phyloP scores from a whole-genome alignment of 2,888 invertebrate species.

The Eupithecia subfuscata region DNA sequence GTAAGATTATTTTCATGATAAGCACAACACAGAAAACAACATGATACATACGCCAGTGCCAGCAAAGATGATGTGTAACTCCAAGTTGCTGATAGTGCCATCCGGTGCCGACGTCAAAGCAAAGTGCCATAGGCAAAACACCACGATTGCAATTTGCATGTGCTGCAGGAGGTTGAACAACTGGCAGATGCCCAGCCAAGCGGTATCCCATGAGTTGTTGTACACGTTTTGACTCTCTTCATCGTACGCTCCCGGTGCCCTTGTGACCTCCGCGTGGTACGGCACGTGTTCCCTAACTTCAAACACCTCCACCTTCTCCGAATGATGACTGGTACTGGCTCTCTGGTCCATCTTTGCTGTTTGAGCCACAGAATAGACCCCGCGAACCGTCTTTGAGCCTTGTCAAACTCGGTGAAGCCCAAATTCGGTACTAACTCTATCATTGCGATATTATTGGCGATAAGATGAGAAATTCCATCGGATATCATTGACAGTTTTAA shows the following conservation, averaged over 20 bases:
- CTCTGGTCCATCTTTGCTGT: slow-evolving; percentile 67
- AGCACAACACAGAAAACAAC: background rate
- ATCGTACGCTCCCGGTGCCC: slow-evolving; percentile 72
- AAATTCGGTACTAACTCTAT: slow-evolving; percentile 54
- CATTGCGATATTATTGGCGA: slow-evolving; percentile 54
- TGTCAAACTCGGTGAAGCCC: slow-evolving; percentile 31
- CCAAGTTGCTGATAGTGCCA: slow-evolving; percentile 73
- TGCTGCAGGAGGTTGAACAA: slow-evolving; percentile 76
- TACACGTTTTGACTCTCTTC: slow-evolving; percentile 71
- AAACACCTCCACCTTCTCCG: slow-evolving; percentile 75
- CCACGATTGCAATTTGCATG: slow-evolving; percentile 76
- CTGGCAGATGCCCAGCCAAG: slow-evolving; percentile 75
- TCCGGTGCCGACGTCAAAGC: slow-evolving; percentile 71
- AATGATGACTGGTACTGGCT: slow-evolving; percentile 75
- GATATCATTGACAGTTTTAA: slow-evolving; percentile 73
- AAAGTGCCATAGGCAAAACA: slow-evolving; percentile 76
- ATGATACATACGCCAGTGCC: slow-evolving; percentile 77
- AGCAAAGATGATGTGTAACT: slow-evolving; percentile 77
- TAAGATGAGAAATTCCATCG: slow-evolving; percentile 66
- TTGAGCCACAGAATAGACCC: slow-evolving; percentile 51
- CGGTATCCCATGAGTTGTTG: slow-evolving; percentile 69
- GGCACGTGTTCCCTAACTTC: slow-evolving; percentile 79
- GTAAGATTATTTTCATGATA: background rate
- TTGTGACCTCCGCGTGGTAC: slow-evolving; percentile 74
- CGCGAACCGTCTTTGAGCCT: slow-evolving; percentile 55